Evolutionary conservation across 2,113 vertebrate genomes (phyloP).

Genomic region (Excalfactoria chinensis): DNA sequence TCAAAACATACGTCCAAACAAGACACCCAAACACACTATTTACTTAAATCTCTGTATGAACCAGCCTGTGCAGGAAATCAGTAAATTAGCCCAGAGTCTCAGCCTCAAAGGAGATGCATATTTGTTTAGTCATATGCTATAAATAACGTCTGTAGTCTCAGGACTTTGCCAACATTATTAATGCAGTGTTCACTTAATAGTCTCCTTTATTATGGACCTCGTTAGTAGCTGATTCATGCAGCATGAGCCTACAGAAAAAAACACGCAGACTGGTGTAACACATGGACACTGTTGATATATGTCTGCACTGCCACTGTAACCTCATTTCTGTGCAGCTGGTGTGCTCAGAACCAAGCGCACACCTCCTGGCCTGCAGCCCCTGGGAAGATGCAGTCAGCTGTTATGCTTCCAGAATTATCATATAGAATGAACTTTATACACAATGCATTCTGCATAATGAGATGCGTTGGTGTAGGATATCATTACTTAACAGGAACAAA

Average conservation of each 20-base stretch:
- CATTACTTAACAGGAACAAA: background rate
- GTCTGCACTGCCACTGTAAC: rapidly evolving
- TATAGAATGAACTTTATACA: background rate
- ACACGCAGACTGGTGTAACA: background rate
- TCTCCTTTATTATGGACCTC: background rate
- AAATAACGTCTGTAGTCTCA: constrained; percentile 63
- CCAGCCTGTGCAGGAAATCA: constrained; percentile 64
- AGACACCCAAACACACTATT: constrained; percentile 16
- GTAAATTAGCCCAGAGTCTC: constrained; percentile 61
- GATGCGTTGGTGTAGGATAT: background rate
- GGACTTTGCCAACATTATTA: constrained; percentile 47
- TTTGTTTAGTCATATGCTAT: constrained; percentile 71
- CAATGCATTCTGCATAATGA: background rate
- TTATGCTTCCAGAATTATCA: background rate
- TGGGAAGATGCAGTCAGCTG: rapidly evolving
- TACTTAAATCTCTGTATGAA: constrained; percentile 30
- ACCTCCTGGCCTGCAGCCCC: background rate
- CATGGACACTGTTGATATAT: background rate
- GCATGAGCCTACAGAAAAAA: background rate
- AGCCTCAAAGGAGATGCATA: constrained; percentile 24
- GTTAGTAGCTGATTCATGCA: background rate
- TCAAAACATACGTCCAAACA: constrained; percentile 6
- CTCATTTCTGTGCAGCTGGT: background rate
- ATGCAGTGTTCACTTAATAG: constrained; percentile 26
- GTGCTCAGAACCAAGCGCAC: background rate